Conservation (phyloP, 2,113 vertebrate species). For the Nanorana parkeri region DNA sequence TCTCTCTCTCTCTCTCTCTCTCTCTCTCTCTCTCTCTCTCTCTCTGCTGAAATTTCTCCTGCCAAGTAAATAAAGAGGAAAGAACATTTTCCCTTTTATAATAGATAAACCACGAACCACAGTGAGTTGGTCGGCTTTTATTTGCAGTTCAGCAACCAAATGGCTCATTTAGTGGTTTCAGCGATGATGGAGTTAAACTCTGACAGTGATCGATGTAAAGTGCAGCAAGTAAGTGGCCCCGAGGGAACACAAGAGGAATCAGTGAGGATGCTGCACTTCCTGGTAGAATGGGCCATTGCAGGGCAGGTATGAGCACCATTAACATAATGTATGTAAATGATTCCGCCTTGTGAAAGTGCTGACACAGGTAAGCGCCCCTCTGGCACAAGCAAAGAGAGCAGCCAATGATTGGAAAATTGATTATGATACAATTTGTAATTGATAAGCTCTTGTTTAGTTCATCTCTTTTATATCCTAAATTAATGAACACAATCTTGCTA, state of each 20-base stretch:
- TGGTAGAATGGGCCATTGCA: neutral
- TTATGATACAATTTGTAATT: neutral
- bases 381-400: neutral
- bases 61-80: too few relatives aligned
- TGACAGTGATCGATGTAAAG: slow-evolving; percentile 22
- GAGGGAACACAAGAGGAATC: slow-evolving; percentile 6
- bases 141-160: too few relatives aligned
- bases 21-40: too few relatives aligned
- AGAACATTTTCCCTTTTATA: too few relatives aligned
- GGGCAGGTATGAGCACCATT: slow-evolving; percentile 3
- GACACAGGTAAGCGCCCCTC: neutral
- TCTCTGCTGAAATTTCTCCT: too few relatives aligned
- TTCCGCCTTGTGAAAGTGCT: neutral
- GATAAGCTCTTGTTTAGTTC: neutral
- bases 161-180: neutral
- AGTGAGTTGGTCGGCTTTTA: too few relatives aligned
- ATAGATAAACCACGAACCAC: too few relatives aligned
- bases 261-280: neutral
- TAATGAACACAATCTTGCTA: neutral
- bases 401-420: too few relatives aligned
- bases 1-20: too few relatives aligned
- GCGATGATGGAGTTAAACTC: neutral
- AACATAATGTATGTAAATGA: slow-evolving; percentile 18
- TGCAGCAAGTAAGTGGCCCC: neutral
- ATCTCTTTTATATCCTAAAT: slow-evolving; percentile 6